A percentile compares a stretch with the other conserved stretches of the same genome.
Conservation (phyloP, 2,888 invertebrate genomes). For the Xylophagus ater region DNA sequence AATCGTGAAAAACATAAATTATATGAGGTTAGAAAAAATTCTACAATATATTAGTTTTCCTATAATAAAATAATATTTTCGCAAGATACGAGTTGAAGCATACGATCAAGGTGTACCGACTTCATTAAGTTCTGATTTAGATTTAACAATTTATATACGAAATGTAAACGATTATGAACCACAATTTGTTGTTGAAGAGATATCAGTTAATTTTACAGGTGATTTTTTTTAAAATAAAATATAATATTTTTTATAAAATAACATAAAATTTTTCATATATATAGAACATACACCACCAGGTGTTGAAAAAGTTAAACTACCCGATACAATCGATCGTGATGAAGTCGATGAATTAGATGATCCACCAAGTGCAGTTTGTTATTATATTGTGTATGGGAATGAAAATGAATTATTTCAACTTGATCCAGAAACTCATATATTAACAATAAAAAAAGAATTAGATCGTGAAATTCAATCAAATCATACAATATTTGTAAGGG, state of each 20-base stretch:
- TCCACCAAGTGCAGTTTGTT: conserved; percentile 76
- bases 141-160: conserved; percentile 75
- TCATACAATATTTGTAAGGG: conserved; percentile 63
- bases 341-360: conserved; percentile 75
- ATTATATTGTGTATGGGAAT: conserved; percentile 81
- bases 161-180: conserved; percentile 86
- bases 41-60: background rate
- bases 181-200: conserved; percentile 63
- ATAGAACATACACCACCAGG: conserved; percentile 48
- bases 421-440: conserved; percentile 57
- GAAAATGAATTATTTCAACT: conserved; percentile 58
- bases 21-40: too few species aligned
- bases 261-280: background rate
- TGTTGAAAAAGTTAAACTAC: conserved; percentile 54
- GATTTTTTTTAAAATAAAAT: conserved; percentile 16
- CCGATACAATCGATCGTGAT: conserved; percentile 75
- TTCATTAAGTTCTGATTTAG: conserved; percentile 74
- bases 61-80: conserved; percentile 17
- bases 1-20: too few species aligned
- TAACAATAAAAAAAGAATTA: conserved; percentile 43
- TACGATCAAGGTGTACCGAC: conserved; percentile 82
- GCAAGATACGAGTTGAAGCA: conserved; percentile 79
- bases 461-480: conserved; percentile 62
- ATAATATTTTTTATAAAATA: background rate
- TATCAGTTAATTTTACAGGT: conserved; percentile 63